These are phyloP conservation scores for Catharus ustulatus DNA, from an alignment of 2,797 vertebrate species.

Conservation along the genomic window DNA sequence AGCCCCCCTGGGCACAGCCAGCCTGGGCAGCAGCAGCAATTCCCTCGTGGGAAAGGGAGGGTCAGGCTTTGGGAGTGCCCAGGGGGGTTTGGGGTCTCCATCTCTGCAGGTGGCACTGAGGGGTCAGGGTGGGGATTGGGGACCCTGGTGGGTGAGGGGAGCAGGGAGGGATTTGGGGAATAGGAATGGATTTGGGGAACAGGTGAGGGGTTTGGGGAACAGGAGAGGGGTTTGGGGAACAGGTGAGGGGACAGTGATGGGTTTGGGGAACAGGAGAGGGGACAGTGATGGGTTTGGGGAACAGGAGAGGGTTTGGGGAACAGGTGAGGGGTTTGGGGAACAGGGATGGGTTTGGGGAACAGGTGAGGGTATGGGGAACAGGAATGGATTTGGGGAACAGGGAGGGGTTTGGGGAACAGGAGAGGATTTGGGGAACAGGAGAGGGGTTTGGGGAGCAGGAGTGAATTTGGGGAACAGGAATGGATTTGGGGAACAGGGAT, in stretches of 20 bases:
- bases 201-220: too few species aligned
- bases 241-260: too few species aligned
- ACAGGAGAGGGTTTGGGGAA: neutral
- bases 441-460: neutral
- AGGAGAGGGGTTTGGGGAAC: too few species aligned
- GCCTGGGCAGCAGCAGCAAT: neutral
- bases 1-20: neutral
- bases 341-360: too few species aligned
- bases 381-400: neutral
- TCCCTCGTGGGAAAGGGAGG: accelerated
- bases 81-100: accelerated
- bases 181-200: too few species aligned
- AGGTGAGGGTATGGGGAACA: too few species aligned
- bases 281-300: too few species aligned
- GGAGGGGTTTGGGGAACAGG: neutral
- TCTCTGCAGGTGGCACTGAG: neutral
- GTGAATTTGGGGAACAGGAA: neutral
- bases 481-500: neutral
- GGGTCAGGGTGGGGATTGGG: neutral
- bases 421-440: neutral
- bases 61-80: accelerated
- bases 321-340: neutral
- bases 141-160: too few species aligned
- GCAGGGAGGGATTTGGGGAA: neutral
- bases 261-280: too few species aligned